A percentile compares a stretch with the other conserved stretches of the same genome.
Evolutionary conservation across 1,140 invertebrate genomes (phyloP).

Genomic region (Heliconius nattereri): DNA sequence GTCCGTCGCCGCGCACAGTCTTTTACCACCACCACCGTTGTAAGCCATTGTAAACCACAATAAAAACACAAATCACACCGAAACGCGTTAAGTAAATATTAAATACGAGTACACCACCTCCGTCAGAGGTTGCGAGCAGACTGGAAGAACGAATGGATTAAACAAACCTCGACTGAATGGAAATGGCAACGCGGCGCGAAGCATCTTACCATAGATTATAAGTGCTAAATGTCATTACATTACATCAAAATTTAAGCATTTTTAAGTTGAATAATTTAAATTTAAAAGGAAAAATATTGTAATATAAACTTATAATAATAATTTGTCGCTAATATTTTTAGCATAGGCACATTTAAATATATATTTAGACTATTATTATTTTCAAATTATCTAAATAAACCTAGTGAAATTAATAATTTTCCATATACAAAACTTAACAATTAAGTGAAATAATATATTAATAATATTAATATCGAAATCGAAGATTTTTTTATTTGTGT

Average conservation of each 20-base stretch:
- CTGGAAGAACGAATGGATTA: slow-evolving; percentile 72
- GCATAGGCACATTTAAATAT: too few relatives aligned
- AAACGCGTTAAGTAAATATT: slow-evolving; percentile 65
- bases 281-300: not conserved
- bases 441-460: too few relatives aligned
- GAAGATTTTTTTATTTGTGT: too few relatives aligned
- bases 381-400: too few relatives aligned
- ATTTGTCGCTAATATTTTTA: too few relatives aligned
- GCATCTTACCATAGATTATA: slow-evolving; percentile 38
- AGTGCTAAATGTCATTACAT: not conserved
- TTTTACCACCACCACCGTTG: slow-evolving; percentile 80
- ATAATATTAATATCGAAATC: too few relatives aligned
- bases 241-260: not conserved
- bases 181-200: slow-evolving; percentile 47
- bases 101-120: slow-evolving; percentile 59
- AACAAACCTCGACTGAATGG: slow-evolving; percentile 56
- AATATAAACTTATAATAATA: too few relatives aligned
- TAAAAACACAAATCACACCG: slow-evolving; percentile 80
- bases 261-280: not conserved
- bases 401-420: too few relatives aligned
- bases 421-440: too few relatives aligned
- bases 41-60: slow-evolving; percentile 80
- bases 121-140: slow-evolving; percentile 64
- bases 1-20: slow-evolving; percentile 77
- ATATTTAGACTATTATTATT: too few relatives aligned